phyloP scores from a whole-genome alignment of 2,888 invertebrate species.

The Lingula anatina region DNA sequence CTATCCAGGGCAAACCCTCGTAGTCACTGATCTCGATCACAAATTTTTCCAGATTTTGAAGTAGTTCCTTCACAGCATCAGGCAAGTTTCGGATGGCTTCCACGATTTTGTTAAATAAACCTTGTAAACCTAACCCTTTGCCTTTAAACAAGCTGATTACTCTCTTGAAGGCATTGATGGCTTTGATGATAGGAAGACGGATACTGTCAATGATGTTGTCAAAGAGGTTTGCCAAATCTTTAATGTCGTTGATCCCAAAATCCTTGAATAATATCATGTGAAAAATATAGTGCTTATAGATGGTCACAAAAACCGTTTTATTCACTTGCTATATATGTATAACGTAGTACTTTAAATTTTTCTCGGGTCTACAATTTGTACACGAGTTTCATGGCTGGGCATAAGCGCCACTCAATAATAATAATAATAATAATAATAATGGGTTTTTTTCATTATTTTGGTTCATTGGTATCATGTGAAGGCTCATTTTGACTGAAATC shows the following conservation, averaged over 20 bases:
- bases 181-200: conserved; percentile 15
- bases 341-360: no score
- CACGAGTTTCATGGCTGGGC: no score
- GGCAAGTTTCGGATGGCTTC: conserved; percentile 7
- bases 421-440: no score
- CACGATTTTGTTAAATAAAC: conserved; percentile 7
- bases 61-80: conserved; percentile 3
- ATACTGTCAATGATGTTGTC: conserved; percentile 18
- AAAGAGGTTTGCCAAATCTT: conserved; percentile 17
- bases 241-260: conserved; percentile 19
- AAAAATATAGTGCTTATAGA: no score
- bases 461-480: no score
- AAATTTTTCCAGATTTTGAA: conserved; percentile 1
- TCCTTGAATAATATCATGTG: conserved; percentile 14
- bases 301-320: no score
- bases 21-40: conserved; percentile 3
- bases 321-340: no score
- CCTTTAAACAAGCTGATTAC: conserved; percentile 14
- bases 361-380: no score
- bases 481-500: no score
- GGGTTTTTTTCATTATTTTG: no score
- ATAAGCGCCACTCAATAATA: no score
- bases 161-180: conserved; percentile 12
- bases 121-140: conserved; percentile 7
- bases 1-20: conserved; percentile 8